These are phyloP conservation scores for Lota lota DNA, from an alignment of 2,113 vertebrate genomes.

Conservation along the genomic window DNA sequence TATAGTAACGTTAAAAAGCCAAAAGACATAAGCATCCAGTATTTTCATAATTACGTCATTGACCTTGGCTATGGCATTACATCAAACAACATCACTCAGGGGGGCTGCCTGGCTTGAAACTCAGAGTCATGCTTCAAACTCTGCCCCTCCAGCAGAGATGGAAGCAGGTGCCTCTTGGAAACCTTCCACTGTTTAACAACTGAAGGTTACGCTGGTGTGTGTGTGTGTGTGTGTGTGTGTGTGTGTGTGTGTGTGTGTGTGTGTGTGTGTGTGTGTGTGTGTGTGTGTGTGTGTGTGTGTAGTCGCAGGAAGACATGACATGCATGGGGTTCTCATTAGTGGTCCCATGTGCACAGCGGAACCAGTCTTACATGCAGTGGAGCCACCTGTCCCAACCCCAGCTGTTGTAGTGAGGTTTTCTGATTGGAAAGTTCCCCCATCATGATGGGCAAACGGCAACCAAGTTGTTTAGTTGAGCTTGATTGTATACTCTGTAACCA, in stretches of 20 bases:
- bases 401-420: conserved; percentile 52
- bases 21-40: conserved; percentile 40
- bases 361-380: conserved; percentile 31
- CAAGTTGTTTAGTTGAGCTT: no score
- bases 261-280: no score
- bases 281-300: no score
- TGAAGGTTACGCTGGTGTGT: conserved; percentile 37
- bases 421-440: conserved; percentile 42
- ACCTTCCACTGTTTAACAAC: conserved; percentile 33
- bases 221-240: background rate
- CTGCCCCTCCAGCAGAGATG: conserved; percentile 15
- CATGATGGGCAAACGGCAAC: conserved; percentile 10
- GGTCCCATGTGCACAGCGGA: background rate
- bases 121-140: conserved; percentile 10
- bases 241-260: no score
- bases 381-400: background rate
- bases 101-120: conserved; percentile 16
- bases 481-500: no score
- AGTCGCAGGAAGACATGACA: conserved; percentile 14
- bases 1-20: conserved; percentile 2
- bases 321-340: conserved; percentile 59
- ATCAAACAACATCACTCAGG: conserved; percentile 40
- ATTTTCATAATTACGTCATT: conserved; percentile 25
- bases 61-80: conserved; percentile 36
- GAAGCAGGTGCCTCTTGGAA: conserved; percentile 51